Evolutionary conservation across 1,140 invertebrate species (phyloP).

Genomic region (Calliphora vicina): DNA sequence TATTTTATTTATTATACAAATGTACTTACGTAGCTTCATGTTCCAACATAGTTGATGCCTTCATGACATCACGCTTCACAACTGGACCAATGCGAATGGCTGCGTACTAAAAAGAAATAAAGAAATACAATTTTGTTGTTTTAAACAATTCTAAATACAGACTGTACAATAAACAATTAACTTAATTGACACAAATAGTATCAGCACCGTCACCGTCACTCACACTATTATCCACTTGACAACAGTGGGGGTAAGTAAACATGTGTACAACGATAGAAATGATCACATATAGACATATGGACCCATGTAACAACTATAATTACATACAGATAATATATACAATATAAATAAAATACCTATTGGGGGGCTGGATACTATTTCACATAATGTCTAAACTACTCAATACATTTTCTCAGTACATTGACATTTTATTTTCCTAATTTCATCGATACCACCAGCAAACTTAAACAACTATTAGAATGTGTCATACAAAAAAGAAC

Average conservation of each 20-base stretch:
- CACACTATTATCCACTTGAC: neutral
- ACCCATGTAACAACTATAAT: no score
- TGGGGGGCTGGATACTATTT: no score
- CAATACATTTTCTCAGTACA: no score
- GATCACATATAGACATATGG: no score
- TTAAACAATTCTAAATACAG: neutral
- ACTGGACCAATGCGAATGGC: conserved; percentile 99
- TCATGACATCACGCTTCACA: conserved; percentile 99
- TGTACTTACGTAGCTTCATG: conserved; percentile 95
- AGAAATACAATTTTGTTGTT: neutral
- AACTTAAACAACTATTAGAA: no score
- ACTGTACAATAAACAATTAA: neutral
- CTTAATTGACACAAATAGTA: neutral
- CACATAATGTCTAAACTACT: no score
- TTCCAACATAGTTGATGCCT: conserved; percentile 98
- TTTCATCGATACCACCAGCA: no score
- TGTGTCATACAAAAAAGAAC: no score
- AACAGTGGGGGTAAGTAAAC: conserved; percentile 17
- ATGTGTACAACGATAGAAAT: no score
- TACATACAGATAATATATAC: no score
- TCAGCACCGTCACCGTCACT: neutral
- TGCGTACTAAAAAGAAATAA: conserved; percentile 76
- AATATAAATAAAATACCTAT: no score
- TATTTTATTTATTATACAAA: neutral
- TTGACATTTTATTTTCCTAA: no score